These are phyloP conservation scores for Pontoporia blainvillei DNA, from an alignment of 2,113 vertebrate genomes.

Conservation along the genomic window DNA sequence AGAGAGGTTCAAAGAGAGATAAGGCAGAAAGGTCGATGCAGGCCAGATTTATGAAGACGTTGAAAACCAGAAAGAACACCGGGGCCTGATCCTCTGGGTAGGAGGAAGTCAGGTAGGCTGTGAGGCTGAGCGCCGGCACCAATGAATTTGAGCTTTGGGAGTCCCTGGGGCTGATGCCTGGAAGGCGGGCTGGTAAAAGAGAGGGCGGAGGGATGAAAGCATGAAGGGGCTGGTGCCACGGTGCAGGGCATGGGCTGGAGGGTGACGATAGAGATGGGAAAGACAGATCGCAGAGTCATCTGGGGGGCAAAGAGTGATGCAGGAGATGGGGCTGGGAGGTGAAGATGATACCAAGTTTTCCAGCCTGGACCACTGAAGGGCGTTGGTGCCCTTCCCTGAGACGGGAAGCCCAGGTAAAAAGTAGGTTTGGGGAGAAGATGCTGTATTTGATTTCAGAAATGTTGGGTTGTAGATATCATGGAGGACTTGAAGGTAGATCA, in stretches of 20 bases:
- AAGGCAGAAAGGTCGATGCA: not conserved
- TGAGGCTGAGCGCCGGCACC: not conserved
- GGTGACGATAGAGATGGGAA: too few species aligned
- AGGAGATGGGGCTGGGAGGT: not conserved
- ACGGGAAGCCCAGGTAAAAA: not conserved
- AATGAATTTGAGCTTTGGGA: not conserved
- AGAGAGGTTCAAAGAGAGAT: not conserved
- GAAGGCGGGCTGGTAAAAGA: not conserved
- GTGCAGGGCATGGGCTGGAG: not conserved
- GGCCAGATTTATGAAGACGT: not conserved
- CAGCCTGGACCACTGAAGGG: not conserved
- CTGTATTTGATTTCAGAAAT: not conserved
- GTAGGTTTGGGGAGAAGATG: not conserved
- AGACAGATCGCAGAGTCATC: not conserved
- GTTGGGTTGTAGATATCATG: not conserved
- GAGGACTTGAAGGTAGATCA: not conserved
- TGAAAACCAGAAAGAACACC: not conserved
- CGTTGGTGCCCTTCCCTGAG: not conserved
- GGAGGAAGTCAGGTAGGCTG: not conserved
- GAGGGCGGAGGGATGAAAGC: rapidly evolving
- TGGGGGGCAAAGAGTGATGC: not conserved
- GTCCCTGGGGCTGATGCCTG: not conserved
- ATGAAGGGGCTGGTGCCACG: not conserved
- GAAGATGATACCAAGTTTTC: not conserved
- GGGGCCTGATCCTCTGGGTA: not conserved